A percentile compares a stretch with the other conserved stretches of the same genome.
These are phyloP conservation scores for Lapara coniferarum DNA, from an alignment of 2,888 invertebrate genomes.

Conservation along the genomic window DNA sequence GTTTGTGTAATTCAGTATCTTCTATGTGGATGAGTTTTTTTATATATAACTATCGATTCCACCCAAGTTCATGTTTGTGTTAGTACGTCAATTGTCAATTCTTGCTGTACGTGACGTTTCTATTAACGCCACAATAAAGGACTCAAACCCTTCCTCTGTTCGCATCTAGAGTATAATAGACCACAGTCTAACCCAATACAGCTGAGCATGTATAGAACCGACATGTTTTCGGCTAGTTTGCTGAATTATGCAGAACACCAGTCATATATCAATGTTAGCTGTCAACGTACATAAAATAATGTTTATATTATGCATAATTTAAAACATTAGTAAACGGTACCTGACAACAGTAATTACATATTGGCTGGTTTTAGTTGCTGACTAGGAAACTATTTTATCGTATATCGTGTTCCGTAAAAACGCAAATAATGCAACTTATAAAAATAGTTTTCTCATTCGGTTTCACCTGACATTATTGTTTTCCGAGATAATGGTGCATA, in stretches of 20 bases:
- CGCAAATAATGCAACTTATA: background rate
- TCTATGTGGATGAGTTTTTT: background rate
- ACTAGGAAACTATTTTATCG: background rate
- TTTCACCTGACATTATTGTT: too few relatives aligned
- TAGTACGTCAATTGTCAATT: background rate
- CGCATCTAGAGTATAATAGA: too few relatives aligned
- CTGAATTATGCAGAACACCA: background rate
- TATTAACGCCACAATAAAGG: background rate
- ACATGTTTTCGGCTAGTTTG: background rate
- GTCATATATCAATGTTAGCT: conserved; percentile 5
- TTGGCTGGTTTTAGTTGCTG: background rate
- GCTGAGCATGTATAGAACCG: background rate
- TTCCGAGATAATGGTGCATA: too few relatives aligned
- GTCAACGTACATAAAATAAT: background rate
- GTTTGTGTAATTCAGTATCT: background rate
- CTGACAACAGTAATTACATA: background rate
- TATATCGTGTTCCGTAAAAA: background rate
- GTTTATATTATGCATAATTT: background rate
- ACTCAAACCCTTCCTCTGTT: too few relatives aligned
- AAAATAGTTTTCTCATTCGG: background rate
- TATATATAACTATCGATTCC: background rate
- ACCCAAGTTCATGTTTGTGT: background rate
- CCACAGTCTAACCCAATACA: too few relatives aligned
- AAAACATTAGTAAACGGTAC: background rate
- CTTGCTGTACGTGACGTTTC: background rate